Conservation (phyloP, 2,888 invertebrate genomes). For the Eubasilissa splendida region DNA sequence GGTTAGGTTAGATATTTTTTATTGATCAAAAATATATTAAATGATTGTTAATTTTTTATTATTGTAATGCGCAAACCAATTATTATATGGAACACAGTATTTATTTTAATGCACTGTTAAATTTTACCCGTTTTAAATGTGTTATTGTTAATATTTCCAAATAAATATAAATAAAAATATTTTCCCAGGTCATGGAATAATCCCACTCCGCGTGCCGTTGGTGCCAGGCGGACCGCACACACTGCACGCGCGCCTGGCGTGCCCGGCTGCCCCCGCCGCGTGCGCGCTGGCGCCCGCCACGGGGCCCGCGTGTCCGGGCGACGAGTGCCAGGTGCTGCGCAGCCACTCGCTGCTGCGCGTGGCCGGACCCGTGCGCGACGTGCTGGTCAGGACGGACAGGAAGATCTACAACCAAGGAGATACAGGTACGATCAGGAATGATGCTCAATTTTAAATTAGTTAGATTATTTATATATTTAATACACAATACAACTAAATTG, state of each 20-base stretch:
- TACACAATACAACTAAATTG: no score
- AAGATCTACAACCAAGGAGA: conserved; percentile 77
- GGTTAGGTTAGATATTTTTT: no score
- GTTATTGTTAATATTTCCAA: no score
- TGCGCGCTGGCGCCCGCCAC: conserved; percentile 28
- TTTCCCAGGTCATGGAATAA: conserved; percentile 76
- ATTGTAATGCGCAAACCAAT: no score
- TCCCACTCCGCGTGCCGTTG: conserved; percentile 74
- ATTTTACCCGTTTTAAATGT: no score
- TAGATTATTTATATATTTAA: no score
- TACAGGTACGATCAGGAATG: conserved; percentile 66
- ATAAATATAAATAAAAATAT: conserved; percentile 40
- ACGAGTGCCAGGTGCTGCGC: conserved; percentile 64
- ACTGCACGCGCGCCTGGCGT: conserved; percentile 72
- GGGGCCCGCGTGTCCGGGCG: neutral
- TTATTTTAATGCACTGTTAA: no score
- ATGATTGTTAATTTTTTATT: no score
- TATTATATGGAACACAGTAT: no score
- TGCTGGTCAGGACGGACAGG: conserved; percentile 76
- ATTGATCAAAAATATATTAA: no score
- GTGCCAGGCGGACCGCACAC: conserved; percentile 74
- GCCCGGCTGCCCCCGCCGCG: conserved; percentile 34
- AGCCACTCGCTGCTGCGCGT: conserved; percentile 75
- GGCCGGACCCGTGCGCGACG: conserved; percentile 77
- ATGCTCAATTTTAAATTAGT: no score